phyloP scores from a whole-genome alignment of 2,888 invertebrate genomes.

The Trilocha varians region DNA sequence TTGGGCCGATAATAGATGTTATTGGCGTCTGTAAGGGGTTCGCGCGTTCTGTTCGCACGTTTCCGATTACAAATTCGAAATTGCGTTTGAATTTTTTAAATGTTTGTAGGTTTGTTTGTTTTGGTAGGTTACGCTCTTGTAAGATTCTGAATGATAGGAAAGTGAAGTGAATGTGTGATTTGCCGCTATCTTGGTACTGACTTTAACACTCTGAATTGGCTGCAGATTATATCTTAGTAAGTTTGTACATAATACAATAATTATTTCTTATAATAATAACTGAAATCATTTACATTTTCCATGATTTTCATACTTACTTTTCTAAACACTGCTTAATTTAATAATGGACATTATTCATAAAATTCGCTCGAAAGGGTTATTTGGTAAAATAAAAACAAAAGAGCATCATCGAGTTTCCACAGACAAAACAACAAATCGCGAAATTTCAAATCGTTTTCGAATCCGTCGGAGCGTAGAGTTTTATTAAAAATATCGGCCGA shows the following conservation, averaged over 20 bases:
- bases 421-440: neutral
- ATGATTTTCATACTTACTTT: no score
- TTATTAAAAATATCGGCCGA: slow-evolving; percentile 45
- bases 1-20: slow-evolving; percentile 55
- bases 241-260: no score
- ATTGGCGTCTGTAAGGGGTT: slow-evolving; percentile 33
- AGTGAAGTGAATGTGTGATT: no score
- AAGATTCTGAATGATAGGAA: no score
- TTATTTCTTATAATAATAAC: no score
- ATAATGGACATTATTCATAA: no score
- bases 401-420: neutral
- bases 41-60: slow-evolving; percentile 25
- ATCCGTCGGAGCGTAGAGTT: slow-evolving; percentile 29
- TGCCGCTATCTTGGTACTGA: no score
- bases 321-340: no score
- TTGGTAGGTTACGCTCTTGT: neutral
- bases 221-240: no score
- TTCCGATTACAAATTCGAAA: slow-evolving; percentile 19
- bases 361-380: no score
- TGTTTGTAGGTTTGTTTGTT: slow-evolving; percentile 1
- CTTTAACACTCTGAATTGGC: no score
- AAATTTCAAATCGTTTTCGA: slow-evolving; percentile 11
- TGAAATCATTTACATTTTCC: no score
- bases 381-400: neutral
- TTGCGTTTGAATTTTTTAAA: slow-evolving; percentile 9